A percentile compares a stretch with the other conserved stretches of the same genome.
These are phyloP conservation scores for Brachyistius frenatus DNA, from an alignment of 2,113 vertebrate species.

Conservation along the genomic window DNA sequence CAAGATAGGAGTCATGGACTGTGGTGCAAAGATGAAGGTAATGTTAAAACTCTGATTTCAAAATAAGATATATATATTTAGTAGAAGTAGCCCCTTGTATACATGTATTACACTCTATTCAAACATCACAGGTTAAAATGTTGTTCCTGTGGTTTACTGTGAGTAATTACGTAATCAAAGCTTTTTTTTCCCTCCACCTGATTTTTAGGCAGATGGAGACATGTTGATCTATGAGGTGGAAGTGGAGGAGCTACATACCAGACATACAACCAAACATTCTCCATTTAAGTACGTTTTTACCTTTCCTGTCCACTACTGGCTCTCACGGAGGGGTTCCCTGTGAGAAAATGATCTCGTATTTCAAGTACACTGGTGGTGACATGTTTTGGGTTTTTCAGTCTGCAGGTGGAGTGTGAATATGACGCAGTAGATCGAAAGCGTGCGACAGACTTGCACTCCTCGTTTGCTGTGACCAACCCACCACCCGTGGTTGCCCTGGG, in stretches of 20 bases:
- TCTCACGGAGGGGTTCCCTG: neutral
- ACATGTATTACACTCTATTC: too few relatives aligned
- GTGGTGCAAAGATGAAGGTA: conserved; percentile 72
- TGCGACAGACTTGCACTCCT: conserved; percentile 39
- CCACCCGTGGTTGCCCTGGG: conserved; percentile 70
- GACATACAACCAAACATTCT: conserved; percentile 6
- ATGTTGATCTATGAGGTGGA: conserved; percentile 71
- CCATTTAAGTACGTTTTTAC: conserved; percentile 55
- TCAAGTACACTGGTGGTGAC: neutral
- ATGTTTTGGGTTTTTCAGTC: conserved; percentile 39
- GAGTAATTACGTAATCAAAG: too few relatives aligned
- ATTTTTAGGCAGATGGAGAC: conserved; percentile 58
- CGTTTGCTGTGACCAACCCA: conserved; percentile 57
- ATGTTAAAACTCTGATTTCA: too few relatives aligned
- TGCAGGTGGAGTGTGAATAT: conserved; percentile 75
- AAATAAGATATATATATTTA: neutral
- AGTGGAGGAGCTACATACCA: conserved; percentile 48
- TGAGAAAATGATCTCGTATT: too few relatives aligned
- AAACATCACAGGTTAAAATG: too few relatives aligned
- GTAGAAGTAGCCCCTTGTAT: neutral
- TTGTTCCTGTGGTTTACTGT: too few relatives aligned
- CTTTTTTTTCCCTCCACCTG: neutral
- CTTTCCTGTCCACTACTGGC: neutral
- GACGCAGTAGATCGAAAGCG: conserved; percentile 25
- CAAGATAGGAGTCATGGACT: conserved; percentile 74